phyloP scores from a whole-genome alignment of 1,140 invertebrate species.

The Panulirus ornatus region DNA sequence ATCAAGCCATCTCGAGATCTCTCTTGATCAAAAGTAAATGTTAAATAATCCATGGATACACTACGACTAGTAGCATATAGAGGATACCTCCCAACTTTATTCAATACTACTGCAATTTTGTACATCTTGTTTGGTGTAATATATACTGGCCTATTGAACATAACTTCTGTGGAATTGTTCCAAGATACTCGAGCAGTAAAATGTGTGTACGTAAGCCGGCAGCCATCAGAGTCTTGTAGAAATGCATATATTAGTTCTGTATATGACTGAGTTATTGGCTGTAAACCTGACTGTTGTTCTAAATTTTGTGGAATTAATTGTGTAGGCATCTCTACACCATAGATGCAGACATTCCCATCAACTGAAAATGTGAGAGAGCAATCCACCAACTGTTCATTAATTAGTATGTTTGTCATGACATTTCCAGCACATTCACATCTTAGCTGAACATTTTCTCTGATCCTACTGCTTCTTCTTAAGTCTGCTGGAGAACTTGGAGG shows the following conservation, averaged over 20 bases:
- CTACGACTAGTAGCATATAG: slow-evolving; percentile 19
- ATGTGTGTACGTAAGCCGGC: slow-evolving; percentile 87
- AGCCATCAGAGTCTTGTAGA: slow-evolving; percentile 86
- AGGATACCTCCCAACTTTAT: slow-evolving; percentile 87
- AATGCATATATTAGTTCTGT: slow-evolving; percentile 89
- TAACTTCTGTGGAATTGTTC: slow-evolving; percentile 85
- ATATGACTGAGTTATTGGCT: slow-evolving; percentile 79
- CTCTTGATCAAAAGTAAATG: slow-evolving; percentile 43
- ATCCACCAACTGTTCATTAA: slow-evolving; percentile 82
- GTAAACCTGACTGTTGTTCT: slow-evolving; percentile 1
- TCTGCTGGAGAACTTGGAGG: background rate
- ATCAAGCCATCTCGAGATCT: slow-evolving; percentile 43
- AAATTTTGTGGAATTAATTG: slow-evolving; percentile 66
- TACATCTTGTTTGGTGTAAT: slow-evolving; percentile 85
- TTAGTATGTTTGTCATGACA: slow-evolving; percentile 80
- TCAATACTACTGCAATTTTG: slow-evolving; percentile 88
- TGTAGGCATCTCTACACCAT: slow-evolving; percentile 80
- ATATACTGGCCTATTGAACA: slow-evolving; percentile 87
- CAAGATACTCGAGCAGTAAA: slow-evolving; percentile 84
- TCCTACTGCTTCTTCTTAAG: background rate
- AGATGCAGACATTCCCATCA: slow-evolving; percentile 87
- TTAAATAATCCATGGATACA: slow-evolving; percentile 24
- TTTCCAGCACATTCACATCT: slow-evolving; percentile 65
- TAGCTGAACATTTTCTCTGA: slow-evolving; percentile 31
- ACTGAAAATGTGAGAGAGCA: slow-evolving; percentile 87